Evolutionary conservation across 2,888 invertebrate genomes (phyloP).

Genomic region (Drosophila paracracens): DNA sequence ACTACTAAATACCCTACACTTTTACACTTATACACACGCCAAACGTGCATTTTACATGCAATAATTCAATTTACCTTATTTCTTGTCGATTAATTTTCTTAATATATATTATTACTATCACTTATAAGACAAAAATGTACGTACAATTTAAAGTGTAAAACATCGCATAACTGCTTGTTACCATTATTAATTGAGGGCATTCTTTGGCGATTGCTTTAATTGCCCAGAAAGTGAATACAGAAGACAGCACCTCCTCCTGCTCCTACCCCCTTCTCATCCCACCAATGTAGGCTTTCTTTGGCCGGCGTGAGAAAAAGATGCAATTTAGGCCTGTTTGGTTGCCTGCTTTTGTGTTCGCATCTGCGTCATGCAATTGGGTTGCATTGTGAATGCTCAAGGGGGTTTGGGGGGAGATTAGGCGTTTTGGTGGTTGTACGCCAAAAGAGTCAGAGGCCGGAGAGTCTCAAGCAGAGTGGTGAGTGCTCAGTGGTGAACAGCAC

Average conservation of each 20-base stretch:
- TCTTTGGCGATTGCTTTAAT: constrained; percentile 37
- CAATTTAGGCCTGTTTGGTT: constrained; percentile 44
- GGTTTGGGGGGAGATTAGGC: constrained; percentile 10
- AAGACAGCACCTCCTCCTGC: background rate
- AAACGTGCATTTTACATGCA: constrained; percentile 58
- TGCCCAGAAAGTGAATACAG: constrained; percentile 28
- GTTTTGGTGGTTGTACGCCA: constrained; percentile 17
- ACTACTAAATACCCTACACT: constrained; percentile 47
- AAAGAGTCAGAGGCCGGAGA: constrained; percentile 14
- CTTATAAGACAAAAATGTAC: background rate
- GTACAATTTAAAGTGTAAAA: background rate
- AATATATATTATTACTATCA: background rate
- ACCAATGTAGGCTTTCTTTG: constrained; percentile 11
- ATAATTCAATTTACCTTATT: constrained; percentile 42
- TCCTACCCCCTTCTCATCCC: background rate
- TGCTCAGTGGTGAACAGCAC: constrained; percentile 45
- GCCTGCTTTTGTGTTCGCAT: constrained; percentile 55
- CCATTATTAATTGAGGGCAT: constrained; percentile 31
- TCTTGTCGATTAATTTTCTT: constrained; percentile 9
- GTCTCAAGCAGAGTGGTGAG: constrained; percentile 6
- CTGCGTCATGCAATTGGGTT: constrained; percentile 75
- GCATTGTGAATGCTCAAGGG: constrained; percentile 48
- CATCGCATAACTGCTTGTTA: constrained; percentile 13
- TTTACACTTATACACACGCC: constrained; percentile 24
- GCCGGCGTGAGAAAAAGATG: constrained; percentile 14